phyloP scores from a whole-genome alignment of 2,888 invertebrate species.

The Aphodius sticticus region DNA sequence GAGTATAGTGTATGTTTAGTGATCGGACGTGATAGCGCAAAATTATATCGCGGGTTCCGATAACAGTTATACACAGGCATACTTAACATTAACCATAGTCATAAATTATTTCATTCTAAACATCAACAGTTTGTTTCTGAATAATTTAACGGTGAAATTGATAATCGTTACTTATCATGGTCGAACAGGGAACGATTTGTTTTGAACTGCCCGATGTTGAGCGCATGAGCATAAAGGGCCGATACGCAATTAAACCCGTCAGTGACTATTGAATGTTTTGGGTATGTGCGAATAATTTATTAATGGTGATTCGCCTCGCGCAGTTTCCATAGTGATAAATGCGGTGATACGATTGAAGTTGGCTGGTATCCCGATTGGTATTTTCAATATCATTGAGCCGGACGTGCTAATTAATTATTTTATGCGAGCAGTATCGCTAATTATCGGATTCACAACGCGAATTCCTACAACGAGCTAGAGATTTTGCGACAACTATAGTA shows the following conservation, averaged over 20 bases:
- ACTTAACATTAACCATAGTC: not conserved
- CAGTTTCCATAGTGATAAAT: not conserved
- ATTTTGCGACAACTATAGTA: too few relatives aligned
- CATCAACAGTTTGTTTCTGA: slow-evolving; percentile 4
- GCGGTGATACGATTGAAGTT: not conserved
- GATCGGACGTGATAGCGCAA: not conserved
- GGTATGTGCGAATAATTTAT: not conserved
- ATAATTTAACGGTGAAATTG: not conserved
- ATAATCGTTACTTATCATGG: not conserved
- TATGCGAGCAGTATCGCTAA: not conserved
- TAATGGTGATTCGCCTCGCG: not conserved
- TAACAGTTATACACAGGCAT: not conserved
- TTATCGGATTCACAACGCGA: not conserved
- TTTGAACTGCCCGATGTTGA: not conserved
- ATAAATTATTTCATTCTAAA: not conserved
- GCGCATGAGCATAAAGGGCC: not conserved
- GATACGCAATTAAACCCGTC: not conserved
- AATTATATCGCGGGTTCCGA: not conserved
- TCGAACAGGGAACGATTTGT: not conserved
- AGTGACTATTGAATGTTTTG: not conserved
- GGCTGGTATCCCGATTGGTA: not conserved
- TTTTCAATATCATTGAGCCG: not conserved
- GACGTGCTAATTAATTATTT: not conserved
- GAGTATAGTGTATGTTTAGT: not conserved
- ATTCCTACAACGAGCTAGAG: too few relatives aligned